Evolutionary conservation across 2,888 invertebrate genomes (phyloP), one percentile per base, ranked within the genome.

Genomic region (Drosophila borborema): DNA sequence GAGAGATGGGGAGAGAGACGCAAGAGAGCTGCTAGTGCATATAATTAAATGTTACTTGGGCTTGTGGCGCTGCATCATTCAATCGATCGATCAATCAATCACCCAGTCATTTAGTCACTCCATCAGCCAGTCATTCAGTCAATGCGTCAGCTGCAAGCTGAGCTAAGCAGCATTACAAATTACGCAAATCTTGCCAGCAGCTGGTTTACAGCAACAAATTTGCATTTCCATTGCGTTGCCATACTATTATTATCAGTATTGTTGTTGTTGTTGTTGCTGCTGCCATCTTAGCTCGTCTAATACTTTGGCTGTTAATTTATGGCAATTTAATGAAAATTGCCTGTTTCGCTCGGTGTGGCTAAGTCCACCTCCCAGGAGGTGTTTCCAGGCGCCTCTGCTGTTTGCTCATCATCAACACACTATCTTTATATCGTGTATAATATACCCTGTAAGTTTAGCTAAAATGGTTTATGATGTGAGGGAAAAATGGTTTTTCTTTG

Each of bases 161-260:
- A 68, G 70, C 67, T 74, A 77, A 79, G 53, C 82, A 82, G 72
- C 72, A 64, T 77, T 69, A 77, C 73, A 74, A 82, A 82, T 85
- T 89, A 85, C 85, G 85, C 87, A 85, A 85, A 88, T 82, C 62
- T 88, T 53, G 84, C 86, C 86, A 84, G 66, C 66, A 88, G 88
- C 70, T 82, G 77, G 68, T 70, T 61, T 63, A 61, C 70, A 61
- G 28, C 49, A 64, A 45, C 61, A 58, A 63, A 81, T 84, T 74
- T 83, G 81, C 84, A 83, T 84, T 76, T 77, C 49, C 69, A 77
- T 59, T 69, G 63, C 70, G 54, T 79, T 74, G 43, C 38, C 36
- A 48, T 46, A 28, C 20, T 61, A 46, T 56, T 58, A 48, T 64
- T 72, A 28, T 36, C 53, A 53, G 53, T 60, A 45, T 62, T 74